These are phyloP conservation scores for Montipora foliosa DNA, from an alignment of 64 coral and sea anemone species.

Conservation along the genomic window DNA sequence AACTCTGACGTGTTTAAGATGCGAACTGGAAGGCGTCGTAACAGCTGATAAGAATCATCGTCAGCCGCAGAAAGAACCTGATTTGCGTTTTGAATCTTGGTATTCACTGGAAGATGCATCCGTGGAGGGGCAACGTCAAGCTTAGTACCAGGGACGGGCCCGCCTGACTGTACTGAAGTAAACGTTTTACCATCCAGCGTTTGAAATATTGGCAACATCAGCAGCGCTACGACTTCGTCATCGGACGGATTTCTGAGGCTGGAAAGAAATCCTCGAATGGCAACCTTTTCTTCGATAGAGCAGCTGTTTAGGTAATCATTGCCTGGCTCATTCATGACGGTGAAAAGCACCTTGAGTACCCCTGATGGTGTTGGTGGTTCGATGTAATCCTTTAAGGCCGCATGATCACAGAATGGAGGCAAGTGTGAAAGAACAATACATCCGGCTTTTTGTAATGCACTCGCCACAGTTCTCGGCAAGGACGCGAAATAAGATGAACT, in stretches of 20 bases:
- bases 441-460: conserved; percentile 76
- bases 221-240: conserved; percentile 83
- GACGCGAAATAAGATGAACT: conserved; percentile 93
- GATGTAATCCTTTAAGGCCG: conserved; percentile 78
- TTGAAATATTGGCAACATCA: conserved; percentile 92
- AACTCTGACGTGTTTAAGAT: conserved; percentile 85
- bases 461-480: conserved; percentile 70
- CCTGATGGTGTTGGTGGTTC: conserved; percentile 85
- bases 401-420: conserved; percentile 89
- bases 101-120: conserved; percentile 69
- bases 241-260: conserved; percentile 90
- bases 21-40: conserved; percentile 79
- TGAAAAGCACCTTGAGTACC: conserved; percentile 85
- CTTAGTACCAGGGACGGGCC: conserved; percentile 54
- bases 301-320: conserved; percentile 40
- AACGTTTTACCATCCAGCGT: conserved; percentile 73
- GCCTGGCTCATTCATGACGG: conserved; percentile 64
- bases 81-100: conserved; percentile 38
- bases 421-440: conserved; percentile 87
- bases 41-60: conserved; percentile 82
- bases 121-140: conserved; percentile 86
- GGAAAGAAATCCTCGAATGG: conserved; percentile 82
- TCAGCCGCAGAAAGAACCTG: conserved; percentile 82
- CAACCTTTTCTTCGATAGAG: conserved; percentile 71
- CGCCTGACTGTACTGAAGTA: conserved; percentile 72